Evolutionary conservation across 2,113 vertebrate species (phyloP).

Genomic region (Etheostoma spectabile): DNA sequence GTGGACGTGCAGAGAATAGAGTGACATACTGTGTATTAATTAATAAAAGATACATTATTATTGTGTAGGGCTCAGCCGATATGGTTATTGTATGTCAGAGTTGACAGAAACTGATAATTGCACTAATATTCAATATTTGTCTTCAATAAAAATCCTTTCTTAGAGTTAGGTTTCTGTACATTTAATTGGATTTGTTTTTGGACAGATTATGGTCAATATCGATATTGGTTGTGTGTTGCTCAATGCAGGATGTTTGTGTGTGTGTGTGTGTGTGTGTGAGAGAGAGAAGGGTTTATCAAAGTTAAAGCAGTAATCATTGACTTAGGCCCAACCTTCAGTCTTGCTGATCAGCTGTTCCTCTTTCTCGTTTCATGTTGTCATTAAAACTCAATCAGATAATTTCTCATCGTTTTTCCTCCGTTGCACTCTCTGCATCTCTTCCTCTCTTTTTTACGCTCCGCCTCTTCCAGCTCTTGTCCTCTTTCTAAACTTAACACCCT

Average conservation of each 20-base stretch:
- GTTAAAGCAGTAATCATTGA: slow-evolving; percentile 49
- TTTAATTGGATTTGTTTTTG: background rate
- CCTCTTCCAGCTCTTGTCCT: slow-evolving; percentile 44
- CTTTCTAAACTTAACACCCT: slow-evolving; percentile 58
- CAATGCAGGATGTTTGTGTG: slow-evolving; percentile 8
- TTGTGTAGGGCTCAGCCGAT: background rate
- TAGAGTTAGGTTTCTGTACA: background rate
- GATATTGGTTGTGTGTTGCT: background rate
- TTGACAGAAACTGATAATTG: background rate
- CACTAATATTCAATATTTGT: background rate
- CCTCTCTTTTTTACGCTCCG: slow-evolving; percentile 41
- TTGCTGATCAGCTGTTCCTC: slow-evolving; percentile 8
- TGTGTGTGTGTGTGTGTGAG: background rate
- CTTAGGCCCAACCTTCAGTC: slow-evolving; percentile 12
- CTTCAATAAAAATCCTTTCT: background rate
- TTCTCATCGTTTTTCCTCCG: slow-evolving; percentile 25
- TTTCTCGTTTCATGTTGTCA: slow-evolving; percentile 21
- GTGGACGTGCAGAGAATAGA: slow-evolving; percentile 58
- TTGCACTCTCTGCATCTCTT: slow-evolving; percentile 45
- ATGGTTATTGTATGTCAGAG: background rate
- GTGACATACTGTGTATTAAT: background rate
- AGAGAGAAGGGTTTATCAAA: slow-evolving; percentile 27
- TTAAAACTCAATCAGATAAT: slow-evolving; percentile 59
- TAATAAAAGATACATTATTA: no score
- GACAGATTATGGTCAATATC: background rate